Evolutionary conservation across 2,797 vertebrate species (phyloP).

Genomic region (Myiothlypis chrysogaster): DNA sequence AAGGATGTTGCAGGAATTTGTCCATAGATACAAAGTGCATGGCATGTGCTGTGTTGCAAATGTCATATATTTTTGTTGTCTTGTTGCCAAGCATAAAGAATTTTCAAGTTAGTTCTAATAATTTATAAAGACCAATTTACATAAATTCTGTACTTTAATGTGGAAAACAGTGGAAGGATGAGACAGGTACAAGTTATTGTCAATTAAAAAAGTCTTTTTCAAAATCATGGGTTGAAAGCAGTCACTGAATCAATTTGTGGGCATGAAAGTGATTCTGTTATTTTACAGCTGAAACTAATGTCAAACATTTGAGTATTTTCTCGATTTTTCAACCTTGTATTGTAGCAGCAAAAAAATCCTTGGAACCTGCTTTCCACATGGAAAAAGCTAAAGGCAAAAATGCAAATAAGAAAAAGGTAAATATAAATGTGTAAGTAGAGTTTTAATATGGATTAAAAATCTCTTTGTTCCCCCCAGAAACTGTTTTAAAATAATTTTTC

Average conservation of each 20-base stretch:
- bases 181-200: not conserved
- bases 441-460: not conserved
- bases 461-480: not conserved
- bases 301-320: not conserved
- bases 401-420: slow-evolving; percentile 42
- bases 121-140: not conserved
- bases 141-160: not conserved
- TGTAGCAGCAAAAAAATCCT: not conserved
- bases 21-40: not conserved
- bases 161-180: not conserved
- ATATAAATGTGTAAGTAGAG: not conserved
- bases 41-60: not conserved
- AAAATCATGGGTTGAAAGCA: not conserved
- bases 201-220: not conserved
- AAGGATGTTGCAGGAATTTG: not conserved
- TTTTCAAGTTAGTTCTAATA: not conserved
- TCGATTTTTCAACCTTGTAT: not conserved
- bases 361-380: not conserved
- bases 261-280: not conserved
- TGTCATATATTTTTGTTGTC: not conserved
- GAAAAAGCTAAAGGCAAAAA: slow-evolving; percentile 1
- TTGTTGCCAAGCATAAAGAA: not conserved
- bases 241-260: not conserved
- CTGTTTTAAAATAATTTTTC: not conserved
- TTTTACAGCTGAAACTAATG: not conserved